Conservation (phyloP, 2,113 vertebrate species). For the Struthio camelus region DNA sequence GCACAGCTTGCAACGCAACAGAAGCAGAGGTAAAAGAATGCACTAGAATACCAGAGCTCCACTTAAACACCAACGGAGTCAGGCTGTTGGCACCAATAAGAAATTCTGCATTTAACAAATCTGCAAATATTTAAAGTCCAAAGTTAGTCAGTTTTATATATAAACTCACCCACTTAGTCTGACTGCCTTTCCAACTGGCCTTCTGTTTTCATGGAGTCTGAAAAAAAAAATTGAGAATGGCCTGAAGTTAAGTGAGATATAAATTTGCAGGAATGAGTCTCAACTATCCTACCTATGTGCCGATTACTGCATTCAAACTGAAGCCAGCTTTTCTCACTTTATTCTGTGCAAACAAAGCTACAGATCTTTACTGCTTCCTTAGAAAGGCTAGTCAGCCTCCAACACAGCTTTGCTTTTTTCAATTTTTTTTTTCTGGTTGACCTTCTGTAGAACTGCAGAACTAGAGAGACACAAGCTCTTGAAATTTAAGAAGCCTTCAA, state of each 20-base stretch:
- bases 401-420: not conserved
- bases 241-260: constrained; percentile 2
- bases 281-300: fast-evolving
- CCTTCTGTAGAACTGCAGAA: not conserved
- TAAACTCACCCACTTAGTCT: constrained; percentile 61
- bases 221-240: not conserved
- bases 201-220: constrained; percentile 54
- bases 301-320: not conserved
- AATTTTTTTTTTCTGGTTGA: not conserved
- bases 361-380: not conserved
- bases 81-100: constrained; percentile 72
- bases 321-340: not conserved
- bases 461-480: not conserved
- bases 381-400: not conserved
- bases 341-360: not conserved
- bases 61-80: constrained; percentile 71
- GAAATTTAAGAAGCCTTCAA: not conserved
- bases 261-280: not conserved
- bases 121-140: constrained; percentile 42
- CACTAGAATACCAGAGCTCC: constrained; percentile 73
- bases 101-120: constrained; percentile 72
- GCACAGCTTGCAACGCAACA: constrained; percentile 71
- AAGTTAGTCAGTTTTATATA: constrained; percentile 56
- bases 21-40: constrained; percentile 73
- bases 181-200: constrained; percentile 38